These are phyloP conservation scores for Hydrochoerus hydrochaeris DNA, from an alignment of 2,113 vertebrate species.

Conservation along the genomic window DNA sequence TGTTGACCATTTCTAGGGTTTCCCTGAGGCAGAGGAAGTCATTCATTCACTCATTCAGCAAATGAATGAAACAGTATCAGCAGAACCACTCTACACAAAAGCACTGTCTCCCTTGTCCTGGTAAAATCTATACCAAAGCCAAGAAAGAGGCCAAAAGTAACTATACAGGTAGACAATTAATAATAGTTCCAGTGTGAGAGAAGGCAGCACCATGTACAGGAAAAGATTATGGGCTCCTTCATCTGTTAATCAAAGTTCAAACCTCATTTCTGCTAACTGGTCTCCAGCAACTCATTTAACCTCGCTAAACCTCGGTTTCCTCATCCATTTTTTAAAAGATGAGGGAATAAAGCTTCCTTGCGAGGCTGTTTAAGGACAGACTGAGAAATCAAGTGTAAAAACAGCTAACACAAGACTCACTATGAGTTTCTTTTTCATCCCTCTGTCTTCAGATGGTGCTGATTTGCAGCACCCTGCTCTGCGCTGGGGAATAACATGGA, in stretches of 20 bases:
- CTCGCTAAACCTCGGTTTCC: constrained; percentile 9
- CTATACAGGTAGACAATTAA: neutral
- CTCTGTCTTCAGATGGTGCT: fast-evolving
- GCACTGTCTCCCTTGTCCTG: neutral
- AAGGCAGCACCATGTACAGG: neutral
- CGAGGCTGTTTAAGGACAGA: neutral
- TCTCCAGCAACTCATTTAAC: constrained; percentile 19
- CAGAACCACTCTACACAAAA: neutral
- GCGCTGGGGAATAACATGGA: neutral
- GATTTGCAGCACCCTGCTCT: neutral
- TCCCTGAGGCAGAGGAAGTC: neutral
- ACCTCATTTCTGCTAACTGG: neutral
- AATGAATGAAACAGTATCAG: neutral
- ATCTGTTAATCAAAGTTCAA: neutral
- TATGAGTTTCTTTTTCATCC: neutral
- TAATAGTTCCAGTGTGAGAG: neutral
- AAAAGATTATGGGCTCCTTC: neutral
- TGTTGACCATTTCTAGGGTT: neutral
- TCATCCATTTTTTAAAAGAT: constrained; percentile 52
- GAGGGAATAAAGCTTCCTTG: neutral
- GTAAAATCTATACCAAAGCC: neutral
- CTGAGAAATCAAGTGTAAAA: neutral
- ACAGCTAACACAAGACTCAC: neutral
- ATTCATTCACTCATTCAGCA: constrained; percentile 22
- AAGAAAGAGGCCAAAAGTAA: neutral